Evolutionary conservation across 1,140 invertebrate genomes (phyloP).

Genomic region (Oedothorax gibbosus): DNA sequence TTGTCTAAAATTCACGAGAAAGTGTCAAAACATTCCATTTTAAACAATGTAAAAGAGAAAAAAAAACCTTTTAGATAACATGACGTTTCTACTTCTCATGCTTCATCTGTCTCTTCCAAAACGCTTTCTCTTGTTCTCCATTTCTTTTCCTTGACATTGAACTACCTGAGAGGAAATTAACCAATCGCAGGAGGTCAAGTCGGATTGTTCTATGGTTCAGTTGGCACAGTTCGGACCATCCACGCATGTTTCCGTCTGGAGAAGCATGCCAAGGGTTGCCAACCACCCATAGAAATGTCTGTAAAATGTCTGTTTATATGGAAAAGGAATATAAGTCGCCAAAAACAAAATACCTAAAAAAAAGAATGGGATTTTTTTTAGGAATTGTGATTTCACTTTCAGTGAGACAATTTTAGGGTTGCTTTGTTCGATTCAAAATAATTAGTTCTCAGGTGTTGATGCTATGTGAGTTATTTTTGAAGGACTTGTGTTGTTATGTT

Average conservation of each 20-base stretch:
- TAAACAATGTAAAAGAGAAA: background rate
- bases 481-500: too few species aligned
- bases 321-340: conserved; percentile 2
- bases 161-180: conserved; percentile 27
- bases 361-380: conserved; percentile 2
- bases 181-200: conserved; percentile 56
- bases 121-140: conserved; percentile 33
- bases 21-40: too few species aligned
- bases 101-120: conserved; percentile 42
- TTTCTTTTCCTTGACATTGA: conserved; percentile 48
- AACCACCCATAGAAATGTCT: conserved; percentile 11
- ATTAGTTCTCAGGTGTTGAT: too few species aligned
- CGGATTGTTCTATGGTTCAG: conserved; percentile 49
- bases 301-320: background rate
- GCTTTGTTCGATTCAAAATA: too few species aligned
- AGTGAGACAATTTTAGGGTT: background rate
- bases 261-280: conserved; percentile 30
- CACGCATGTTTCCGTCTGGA: conserved; percentile 52
- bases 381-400: conserved; percentile 26
- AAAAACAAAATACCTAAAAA: background rate
- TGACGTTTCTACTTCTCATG: conserved; percentile 25
- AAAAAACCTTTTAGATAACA: background rate
- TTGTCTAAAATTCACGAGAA: too few species aligned
- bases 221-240: conserved; percentile 40
- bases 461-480: too few species aligned